Evolutionary conservation across 2,888 invertebrate species (phyloP).

Genomic region (Azorinus chamasolen): DNA sequence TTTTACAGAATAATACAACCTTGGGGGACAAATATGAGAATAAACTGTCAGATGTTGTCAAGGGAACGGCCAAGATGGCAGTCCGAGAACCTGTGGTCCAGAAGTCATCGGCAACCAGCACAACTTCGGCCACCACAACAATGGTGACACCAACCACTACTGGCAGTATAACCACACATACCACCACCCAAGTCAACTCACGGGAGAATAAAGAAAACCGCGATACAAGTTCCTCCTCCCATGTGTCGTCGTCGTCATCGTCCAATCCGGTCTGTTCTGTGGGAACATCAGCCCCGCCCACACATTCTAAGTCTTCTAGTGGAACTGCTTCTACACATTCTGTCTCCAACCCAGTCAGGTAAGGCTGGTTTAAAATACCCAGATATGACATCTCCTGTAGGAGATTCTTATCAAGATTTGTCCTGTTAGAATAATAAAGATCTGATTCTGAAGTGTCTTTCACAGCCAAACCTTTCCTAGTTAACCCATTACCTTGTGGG

Average conservation of each 20-base stretch:
- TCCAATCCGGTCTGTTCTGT: constrained; percentile 3
- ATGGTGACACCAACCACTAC: constrained; percentile 33
- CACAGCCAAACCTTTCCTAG: too few species aligned
- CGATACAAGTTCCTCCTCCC: constrained; percentile 16
- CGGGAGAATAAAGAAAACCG: constrained; percentile 41
- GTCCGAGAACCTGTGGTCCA: constrained; percentile 30
- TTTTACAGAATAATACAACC: constrained; percentile 78
- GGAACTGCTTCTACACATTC: constrained; percentile 59
- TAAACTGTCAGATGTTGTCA: constrained; percentile 93
- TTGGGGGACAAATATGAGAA: constrained; percentile 83
- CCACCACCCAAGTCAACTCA: constrained; percentile 40
- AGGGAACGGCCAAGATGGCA: constrained; percentile 90
- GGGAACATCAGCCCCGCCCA: constrained; percentile 11
- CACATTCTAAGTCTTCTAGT: constrained; percentile 34
- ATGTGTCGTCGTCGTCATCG: constrained; percentile 18
- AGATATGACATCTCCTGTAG: too few species aligned
- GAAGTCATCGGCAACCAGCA: too few species aligned
- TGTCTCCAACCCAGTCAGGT: constrained; percentile 66
- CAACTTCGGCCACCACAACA: constrained; percentile 27
- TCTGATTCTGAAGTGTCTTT: too few species aligned
- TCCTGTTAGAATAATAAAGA: background rate
- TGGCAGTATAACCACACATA: constrained; percentile 28
- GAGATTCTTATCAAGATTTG: background rate
- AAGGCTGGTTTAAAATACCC: too few species aligned
- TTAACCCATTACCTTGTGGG: too few species aligned